A percentile compares a stretch with the other conserved stretches of the same genome.
These are phyloP conservation scores for Athalia cordata DNA, from an alignment of 2,888 invertebrate species.

Conservation along the genomic window DNA sequence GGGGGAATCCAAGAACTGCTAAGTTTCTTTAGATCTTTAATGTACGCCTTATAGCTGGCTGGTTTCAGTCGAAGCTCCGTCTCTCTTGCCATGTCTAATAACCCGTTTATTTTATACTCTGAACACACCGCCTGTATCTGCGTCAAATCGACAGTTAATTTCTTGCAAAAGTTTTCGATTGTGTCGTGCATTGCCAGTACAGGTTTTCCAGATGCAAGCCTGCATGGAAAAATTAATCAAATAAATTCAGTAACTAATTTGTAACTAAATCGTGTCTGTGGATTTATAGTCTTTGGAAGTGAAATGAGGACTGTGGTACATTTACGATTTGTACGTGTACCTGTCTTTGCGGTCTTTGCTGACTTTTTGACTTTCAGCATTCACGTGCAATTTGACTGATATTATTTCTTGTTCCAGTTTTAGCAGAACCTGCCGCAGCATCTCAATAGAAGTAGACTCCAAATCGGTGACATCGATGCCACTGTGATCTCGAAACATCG, in stretches of 20 bases:
- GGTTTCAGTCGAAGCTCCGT: conserved; percentile 1
- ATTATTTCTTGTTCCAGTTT: conserved; percentile 23
- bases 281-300: background rate
- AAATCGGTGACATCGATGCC: conserved; percentile 28
- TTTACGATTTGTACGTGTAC: background rate
- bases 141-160: conserved; percentile 17
- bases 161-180: background rate
- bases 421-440: conserved; percentile 26
- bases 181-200: background rate
- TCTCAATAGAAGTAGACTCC: conserved; percentile 14
- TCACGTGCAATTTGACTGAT: conserved; percentile 9
- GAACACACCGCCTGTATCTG: conserved; percentile 7
- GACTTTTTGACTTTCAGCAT: conserved; percentile 11
- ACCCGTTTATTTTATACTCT: conserved; percentile 7
- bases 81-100: conserved; percentile 29
- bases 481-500: conserved; percentile 25
- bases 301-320: too few species aligned
- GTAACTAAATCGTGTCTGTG: background rate
- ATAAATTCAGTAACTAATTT: background rate
- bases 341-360: conserved; percentile 8
- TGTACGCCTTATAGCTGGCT: conserved; percentile 9
- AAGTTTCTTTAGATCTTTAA: conserved; percentile 16
- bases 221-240: background rate
- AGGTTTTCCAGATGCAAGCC: conserved; percentile 4
- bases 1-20: background rate